phyloP scores from a whole-genome alignment of 2,888 invertebrate species.

The Matsumyia berberina region DNA sequence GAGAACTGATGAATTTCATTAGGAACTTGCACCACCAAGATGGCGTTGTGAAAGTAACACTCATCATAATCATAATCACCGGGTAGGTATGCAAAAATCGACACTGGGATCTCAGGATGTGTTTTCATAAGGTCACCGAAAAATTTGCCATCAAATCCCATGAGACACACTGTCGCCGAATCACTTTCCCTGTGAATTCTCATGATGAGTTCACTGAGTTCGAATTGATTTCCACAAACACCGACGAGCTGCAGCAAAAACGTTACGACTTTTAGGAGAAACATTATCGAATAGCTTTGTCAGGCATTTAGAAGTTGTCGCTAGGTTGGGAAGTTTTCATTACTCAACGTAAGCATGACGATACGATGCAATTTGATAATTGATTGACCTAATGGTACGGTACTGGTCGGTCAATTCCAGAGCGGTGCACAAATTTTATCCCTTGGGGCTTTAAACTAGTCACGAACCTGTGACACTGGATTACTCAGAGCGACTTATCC shows the following conservation, averaged over 20 bases:
- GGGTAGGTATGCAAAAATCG: neutral
- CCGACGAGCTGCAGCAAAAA: constrained; percentile 8
- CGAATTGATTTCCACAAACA: neutral
- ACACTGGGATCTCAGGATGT: constrained; percentile 1
- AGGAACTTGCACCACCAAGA: neutral
- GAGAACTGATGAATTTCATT: neutral
- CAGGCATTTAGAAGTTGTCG: too few species aligned
- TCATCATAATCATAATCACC: too few species aligned
- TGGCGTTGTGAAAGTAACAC: neutral
- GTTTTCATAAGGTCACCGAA: neutral
- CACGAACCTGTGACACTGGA: too few species aligned
- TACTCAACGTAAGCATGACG: too few species aligned
- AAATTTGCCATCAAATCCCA: constrained; percentile 1
- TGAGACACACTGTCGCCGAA: constrained; percentile 19
- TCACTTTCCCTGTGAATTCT: constrained; percentile 6
- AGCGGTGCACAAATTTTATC: too few species aligned
- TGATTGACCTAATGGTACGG: too few species aligned
- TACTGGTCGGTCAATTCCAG: too few species aligned
- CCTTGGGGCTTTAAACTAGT: too few species aligned
- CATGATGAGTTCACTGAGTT: constrained; percentile 20
- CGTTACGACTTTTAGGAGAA: neutral
- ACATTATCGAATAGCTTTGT: constrained; percentile 42
- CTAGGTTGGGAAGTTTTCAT: too few species aligned
- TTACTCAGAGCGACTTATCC: too few species aligned
- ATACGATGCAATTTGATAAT: too few species aligned